Base-by-base conservation (phyloP, 2,888 invertebrate species). In the Luperina testacea region DNA sequence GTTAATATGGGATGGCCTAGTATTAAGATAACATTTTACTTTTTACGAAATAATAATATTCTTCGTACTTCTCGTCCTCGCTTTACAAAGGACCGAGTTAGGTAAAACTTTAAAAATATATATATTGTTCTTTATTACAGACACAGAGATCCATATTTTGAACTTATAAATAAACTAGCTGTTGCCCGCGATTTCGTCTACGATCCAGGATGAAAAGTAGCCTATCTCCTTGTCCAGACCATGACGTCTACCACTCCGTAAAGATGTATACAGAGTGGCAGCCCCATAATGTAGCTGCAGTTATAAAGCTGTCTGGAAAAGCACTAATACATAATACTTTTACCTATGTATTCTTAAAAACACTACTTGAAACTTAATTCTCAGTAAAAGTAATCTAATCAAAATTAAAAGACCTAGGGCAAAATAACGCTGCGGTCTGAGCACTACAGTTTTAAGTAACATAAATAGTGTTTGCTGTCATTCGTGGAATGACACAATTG, bases 391-490 rank as follows among this genome's bases (percentile, higher is more conserved):
- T 65, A 70, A 76, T 78, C 38, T 27, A 38, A 57, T 27, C 32
- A 53, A 45, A 59, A 83, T 64, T 59, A 64, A 72, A 72, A 63
- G 4, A 65, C 9, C 5, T 45, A 38, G 53, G 24, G 3, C 68
- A 64, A 63, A 48, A 65, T 53, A 51, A 70, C 27, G n/a, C 20
- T n/a, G 51, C 57, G 32, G 84, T 69, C 72, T 84, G 17, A 38
- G 27, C 57, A 64, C n/a, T 64, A 59, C 51, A 64, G 59, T 79
- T 84, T 82, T 79, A 82, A 82, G 84, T 80, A 82, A 65, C 80
- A 84, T 84, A 82, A 82, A 81, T 69, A 81, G 63, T 79, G 69
- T 72, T 72, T 53, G 32, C 69, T 84, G 80, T 65, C 82, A 70
- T 71, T 81, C 63, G 51, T 68, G 42, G 42, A 70, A 64, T 53